A percentile compares a stretch with the other conserved stretches of the same genome.
Conservation (phyloP, 2,797 vertebrate species). For the Champsocephalus gunnari region DNA sequence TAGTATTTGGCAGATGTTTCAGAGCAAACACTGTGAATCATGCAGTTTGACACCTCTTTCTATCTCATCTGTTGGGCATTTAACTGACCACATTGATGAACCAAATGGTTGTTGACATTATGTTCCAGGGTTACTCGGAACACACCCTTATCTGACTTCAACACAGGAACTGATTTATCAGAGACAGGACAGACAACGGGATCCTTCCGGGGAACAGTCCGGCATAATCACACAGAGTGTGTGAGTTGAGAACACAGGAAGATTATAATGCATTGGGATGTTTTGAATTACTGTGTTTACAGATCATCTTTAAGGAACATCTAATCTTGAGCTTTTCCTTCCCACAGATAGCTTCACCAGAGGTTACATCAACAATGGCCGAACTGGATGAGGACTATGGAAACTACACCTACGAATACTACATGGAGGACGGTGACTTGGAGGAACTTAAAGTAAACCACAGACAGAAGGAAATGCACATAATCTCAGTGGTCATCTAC, state of each 20-base stretch:
- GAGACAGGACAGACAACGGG: background rate
- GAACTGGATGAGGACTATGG: constrained; percentile 65
- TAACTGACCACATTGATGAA: constrained; percentile 40
- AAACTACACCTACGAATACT: constrained; percentile 85
- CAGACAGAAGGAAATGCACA: constrained; percentile 84
- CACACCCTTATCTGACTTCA: constrained; percentile 63
- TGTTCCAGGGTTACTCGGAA: constrained; percentile 61
- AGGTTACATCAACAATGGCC: constrained; percentile 59
- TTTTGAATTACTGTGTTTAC: constrained; percentile 1
- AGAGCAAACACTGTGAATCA: constrained; percentile 36
- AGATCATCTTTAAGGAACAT: background rate
- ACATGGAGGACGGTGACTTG: constrained; percentile 84
- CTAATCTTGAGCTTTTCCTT: constrained; percentile 27
- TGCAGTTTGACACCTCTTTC: background rate
- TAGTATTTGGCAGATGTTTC: constrained; percentile 12
- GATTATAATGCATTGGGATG: background rate
- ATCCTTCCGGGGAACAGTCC: constrained; percentile 25
- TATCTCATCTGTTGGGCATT: constrained; percentile 23
- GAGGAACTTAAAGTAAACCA: constrained; percentile 81
- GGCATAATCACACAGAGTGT: constrained; percentile 19
- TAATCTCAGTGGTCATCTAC: constrained; percentile 91
- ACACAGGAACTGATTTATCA: constrained; percentile 48
- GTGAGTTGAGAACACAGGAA: constrained; percentile 39
- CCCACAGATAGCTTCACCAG: constrained; percentile 37
- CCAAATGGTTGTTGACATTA: constrained; percentile 56